Base-by-base conservation (phyloP, 2,797 vertebrate genomes). In the Garrulus glandarius region DNA sequence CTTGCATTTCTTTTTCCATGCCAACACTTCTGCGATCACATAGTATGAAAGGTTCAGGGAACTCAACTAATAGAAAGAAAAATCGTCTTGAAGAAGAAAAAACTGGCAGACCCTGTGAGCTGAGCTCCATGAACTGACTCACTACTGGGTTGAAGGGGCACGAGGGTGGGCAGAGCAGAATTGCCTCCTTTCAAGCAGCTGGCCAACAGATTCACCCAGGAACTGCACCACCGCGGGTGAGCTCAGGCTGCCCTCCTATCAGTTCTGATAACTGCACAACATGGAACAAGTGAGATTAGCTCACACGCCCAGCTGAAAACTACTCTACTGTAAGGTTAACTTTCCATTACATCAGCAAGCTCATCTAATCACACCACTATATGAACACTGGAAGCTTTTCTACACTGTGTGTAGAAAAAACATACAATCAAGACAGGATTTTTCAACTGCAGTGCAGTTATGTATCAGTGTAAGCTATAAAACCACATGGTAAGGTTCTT, bases 201-300 rank as follows among this genome's bases (percentile, higher is more conserved):
- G 79, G 39, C 34, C 43, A 61, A 69, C 13, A 90, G 36, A 63
- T 23, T 55, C 47, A 56, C 5, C 14, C 32, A 79, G 30, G 23
- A 78, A 34, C 29, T 30, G 24, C 9, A 26, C 6, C 12, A 5
- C 0, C 1, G 0, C 23, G 8, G 32, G 10, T 13, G 15, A 88
- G 39, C 36, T 69, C 5, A 26, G 57, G 34, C 56, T 49, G 75
- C 56, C 36, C 55, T 63, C 22, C 0, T 23, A 43, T 52, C 44
- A 8, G 15, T 37, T 50, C 71, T 84, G 43, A n/a, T 59, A 87
- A 61, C 41, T 1, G 2, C 8, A 44, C 41, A 67, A 52, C 41
- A 70, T 57, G 3, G 1, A 74, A 24, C 17, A 34, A 87, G 39
- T 11, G 63, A 77, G 56, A 76, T 46, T 13, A 77, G 47, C 37